phyloP scores from a whole-genome alignment of 2,888 invertebrate species.

The Thereva nobilitata region DNA sequence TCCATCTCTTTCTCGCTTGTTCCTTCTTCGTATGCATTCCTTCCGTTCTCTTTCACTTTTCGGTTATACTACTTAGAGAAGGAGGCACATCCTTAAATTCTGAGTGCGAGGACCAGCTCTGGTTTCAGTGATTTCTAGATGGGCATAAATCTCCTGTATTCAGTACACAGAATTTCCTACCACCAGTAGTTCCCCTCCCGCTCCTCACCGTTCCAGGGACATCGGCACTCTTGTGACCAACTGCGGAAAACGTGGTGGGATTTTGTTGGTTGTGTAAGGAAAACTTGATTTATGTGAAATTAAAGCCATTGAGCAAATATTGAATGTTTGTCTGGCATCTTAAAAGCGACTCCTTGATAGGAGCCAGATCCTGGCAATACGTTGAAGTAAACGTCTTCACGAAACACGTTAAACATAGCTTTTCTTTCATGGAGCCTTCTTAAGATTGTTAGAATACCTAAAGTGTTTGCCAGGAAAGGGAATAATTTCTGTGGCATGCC shows the following conservation, averaged over 20 bases:
- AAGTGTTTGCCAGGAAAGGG: no score
- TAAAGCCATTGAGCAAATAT: slow-evolving; percentile 39
- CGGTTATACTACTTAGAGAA: no score
- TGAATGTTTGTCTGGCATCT: slow-evolving; percentile 31
- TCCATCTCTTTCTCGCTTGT: slow-evolving; percentile 16
- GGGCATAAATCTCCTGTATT: no score
- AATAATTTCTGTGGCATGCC: slow-evolving; percentile 8
- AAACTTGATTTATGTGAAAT: slow-evolving; percentile 40
- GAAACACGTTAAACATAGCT: neutral
- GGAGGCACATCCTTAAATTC: no score
- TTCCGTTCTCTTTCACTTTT: neutral
- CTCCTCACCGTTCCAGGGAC: no score
- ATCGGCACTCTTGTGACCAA: no score
- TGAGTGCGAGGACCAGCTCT: no score
- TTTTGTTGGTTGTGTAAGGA: slow-evolving; percentile 1
- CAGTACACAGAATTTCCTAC: no score
- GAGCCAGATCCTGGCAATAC: neutral
- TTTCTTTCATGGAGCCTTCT: neutral
- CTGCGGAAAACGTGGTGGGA: no score
- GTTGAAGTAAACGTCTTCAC: no score
- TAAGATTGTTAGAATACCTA: neutral
- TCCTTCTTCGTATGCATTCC: neutral
- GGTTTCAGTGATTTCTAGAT: no score
- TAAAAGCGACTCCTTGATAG: neutral
- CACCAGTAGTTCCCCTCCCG: no score